Percentiles rank a stretch among this genome's conserved stretches.
Evolutionary conservation across 2,113 vertebrate species (phyloP).

Genomic region (Brienomyrus longianalis): DNA sequence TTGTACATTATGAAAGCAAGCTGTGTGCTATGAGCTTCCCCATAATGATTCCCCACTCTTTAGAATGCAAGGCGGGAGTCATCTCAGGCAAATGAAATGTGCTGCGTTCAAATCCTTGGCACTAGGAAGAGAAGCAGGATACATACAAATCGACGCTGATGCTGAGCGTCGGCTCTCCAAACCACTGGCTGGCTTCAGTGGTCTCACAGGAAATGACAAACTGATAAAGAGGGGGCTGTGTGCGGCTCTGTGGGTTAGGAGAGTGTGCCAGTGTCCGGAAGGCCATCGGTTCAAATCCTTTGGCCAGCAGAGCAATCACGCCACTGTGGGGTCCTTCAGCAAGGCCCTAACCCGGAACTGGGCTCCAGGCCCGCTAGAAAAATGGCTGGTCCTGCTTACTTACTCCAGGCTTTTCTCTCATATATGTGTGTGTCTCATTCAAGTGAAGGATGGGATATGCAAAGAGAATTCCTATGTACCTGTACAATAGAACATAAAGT

Average conservation of each 20-base stretch:
- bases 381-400: neutral
- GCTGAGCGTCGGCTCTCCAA: neutral
- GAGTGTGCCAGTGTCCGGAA: neutral
- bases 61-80: neutral
- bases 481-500: neutral
- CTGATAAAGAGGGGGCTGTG: neutral
- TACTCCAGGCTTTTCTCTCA: neutral
- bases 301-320: neutral
- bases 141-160: neutral
- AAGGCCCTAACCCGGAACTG: neutral
- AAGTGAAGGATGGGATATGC: neutral
- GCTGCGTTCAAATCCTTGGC: neutral
- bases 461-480: neutral
- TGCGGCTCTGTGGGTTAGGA: neutral
- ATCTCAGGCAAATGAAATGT: constrained; percentile 4
- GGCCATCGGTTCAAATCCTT: neutral
- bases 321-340: neutral
- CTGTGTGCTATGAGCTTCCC: neutral
- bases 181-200: neutral
- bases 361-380: neutral
- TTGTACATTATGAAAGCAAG: neutral
- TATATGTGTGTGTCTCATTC: neutral
- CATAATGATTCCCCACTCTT: constrained; percentile 12
- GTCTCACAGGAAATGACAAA: neutral
- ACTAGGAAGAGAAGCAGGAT: constrained; percentile 7